Conservation (phyloP, 2,113 vertebrate genomes). For the Platycercus adscitus region DNA sequence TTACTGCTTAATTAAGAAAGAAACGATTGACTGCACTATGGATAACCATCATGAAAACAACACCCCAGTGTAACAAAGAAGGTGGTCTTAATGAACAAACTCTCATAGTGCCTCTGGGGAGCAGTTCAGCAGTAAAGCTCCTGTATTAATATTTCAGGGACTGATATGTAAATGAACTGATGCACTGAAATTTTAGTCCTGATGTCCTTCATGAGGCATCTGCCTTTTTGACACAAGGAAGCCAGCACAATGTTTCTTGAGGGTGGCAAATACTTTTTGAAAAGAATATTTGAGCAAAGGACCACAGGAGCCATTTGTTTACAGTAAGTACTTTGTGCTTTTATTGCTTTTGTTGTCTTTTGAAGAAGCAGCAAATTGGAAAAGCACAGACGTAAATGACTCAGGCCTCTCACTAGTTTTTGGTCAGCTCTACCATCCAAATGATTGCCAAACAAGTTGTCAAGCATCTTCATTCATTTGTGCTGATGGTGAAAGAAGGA, state of each 20-base stretch:
- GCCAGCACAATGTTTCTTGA: neutral
- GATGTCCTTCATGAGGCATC: neutral
- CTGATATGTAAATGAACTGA: neutral
- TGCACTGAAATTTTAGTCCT: neutral
- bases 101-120: neutral
- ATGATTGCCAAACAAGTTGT: neutral
- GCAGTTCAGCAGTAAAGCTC: neutral
- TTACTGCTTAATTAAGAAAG: neutral
- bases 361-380: neutral
- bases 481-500: neutral
- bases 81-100: neutral
- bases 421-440: neutral
- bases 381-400: neutral
- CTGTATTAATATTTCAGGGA: neutral
- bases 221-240: neutral
- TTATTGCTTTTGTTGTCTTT: neutral
- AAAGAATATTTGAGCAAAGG: neutral
- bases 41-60: neutral
- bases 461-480: neutral
- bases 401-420: neutral
- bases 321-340: neutral
- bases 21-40: neutral
- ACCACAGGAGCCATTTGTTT: neutral
- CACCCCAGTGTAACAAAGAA: neutral
- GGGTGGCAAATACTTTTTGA: neutral